Percentiles rank a stretch among this genome's conserved stretches.
Evolutionary conservation across 1,140 invertebrate genomes (phyloP).

Genomic region (Monochamus saltuarius): DNA sequence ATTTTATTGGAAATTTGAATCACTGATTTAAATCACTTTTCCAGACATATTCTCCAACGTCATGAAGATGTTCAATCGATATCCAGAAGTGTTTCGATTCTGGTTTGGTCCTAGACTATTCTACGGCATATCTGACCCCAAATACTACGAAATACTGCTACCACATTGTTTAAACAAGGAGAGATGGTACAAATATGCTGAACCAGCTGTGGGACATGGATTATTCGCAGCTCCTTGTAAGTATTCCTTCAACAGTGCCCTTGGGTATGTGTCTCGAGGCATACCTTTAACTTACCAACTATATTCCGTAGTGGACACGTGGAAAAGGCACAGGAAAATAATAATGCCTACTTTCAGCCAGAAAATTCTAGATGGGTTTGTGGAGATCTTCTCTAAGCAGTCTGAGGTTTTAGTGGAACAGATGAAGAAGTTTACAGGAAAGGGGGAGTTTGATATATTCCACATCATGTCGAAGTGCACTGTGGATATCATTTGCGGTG

Average conservation of each 20-base stretch:
- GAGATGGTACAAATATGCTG: slow-evolving; percentile 67
- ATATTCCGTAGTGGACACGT: slow-evolving; percentile 61
- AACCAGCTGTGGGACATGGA: slow-evolving; percentile 70
- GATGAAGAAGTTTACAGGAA: slow-evolving; percentile 53
- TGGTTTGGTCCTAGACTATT: slow-evolving; percentile 46
- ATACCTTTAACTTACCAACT: neutral
- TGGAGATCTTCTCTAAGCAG: slow-evolving; percentile 71
- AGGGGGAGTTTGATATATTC: slow-evolving; percentile 61
- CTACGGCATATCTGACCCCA: slow-evolving; percentile 52
- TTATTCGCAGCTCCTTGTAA: slow-evolving; percentile 68
- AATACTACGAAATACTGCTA: slow-evolving; percentile 54
- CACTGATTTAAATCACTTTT: slow-evolving; percentile 17
- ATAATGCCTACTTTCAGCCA: slow-evolving; percentile 78
- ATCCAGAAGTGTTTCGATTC: slow-evolving; percentile 30
- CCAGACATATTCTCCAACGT: slow-evolving; percentile 26
- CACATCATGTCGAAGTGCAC: slow-evolving; percentile 66
- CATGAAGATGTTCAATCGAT: slow-evolving; percentile 20
- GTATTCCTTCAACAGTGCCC: neutral
- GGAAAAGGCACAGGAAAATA: slow-evolving; percentile 67
- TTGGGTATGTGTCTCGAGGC: neutral
- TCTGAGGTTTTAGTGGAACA: slow-evolving; percentile 59
- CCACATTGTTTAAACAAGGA: slow-evolving; percentile 64
- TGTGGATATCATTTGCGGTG: slow-evolving; percentile 75
- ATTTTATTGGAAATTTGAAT: neutral
- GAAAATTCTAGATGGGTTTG: slow-evolving; percentile 71